Evolutionary conservation across 2,797 vertebrate species (phyloP), one percentile per base, ranked within the genome.

Genomic region (Melanotaenia parkinsoni): DNA sequence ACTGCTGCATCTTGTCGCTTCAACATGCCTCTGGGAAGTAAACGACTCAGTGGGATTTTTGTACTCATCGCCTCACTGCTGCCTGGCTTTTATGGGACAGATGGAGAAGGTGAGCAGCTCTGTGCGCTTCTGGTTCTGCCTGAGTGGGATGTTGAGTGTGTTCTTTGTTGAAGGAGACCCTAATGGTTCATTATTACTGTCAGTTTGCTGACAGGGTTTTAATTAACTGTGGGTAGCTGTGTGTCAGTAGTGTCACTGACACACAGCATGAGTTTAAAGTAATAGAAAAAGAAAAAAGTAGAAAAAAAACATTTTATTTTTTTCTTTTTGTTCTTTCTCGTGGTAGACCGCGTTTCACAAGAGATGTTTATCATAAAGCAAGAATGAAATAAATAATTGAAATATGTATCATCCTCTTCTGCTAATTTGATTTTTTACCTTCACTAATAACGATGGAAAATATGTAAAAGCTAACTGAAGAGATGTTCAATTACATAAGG

Each of bases 91-190:
- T 59, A 80, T 43, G 89, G 90, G 89, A 87, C 89, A 84, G 82
- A 67, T 83, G 87, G 67, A 72, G 82, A 86, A 91, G 91, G 90
- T 90, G 86, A 91, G 89, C 30, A 38, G 70, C 67, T 81, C 64
- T 11, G 63, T n/a, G 77, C 83, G 72, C 70, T 28, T 71, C 40
- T 53, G 67, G 58, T 61, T 58, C 63, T 16, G 51, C 54, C 18
- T 26, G 47, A 50, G 51, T 57, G 14, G 9, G 26, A 57, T 37
- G 63, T 28, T 37, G 24, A 67, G 35, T 11, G 35, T 40, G 30
- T 3, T 72, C 24, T 53, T 64, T 18, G 38, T 56, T 54, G 6
- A 62, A 64, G 56, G 30, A 28, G 57, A 74, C 33, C 53, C 57
- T 20, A 26, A 2, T 16, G 28, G 58, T 43, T 71, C 47, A 38